Percentiles rank a stretch among this genome's conserved stretches.
Conservation (phyloP, 1,140 invertebrate genomes). For the Aplysia californica region DNA sequence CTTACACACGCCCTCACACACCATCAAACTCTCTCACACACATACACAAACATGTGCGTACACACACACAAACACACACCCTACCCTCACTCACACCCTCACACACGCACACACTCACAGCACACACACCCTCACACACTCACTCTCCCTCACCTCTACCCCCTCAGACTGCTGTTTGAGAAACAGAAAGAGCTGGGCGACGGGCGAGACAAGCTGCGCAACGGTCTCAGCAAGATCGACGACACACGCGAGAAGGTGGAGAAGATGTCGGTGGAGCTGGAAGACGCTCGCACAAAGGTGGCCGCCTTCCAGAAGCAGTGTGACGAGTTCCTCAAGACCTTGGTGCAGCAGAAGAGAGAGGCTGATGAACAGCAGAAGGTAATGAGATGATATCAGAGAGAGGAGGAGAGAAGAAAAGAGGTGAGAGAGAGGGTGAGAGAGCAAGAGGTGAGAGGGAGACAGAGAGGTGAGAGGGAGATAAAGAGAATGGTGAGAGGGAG, state of each 20-base stretch:
- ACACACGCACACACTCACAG: no score
- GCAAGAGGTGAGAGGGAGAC: background rate
- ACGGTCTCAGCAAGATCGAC: conserved; percentile 83
- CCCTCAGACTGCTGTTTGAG: conserved; percentile 75
- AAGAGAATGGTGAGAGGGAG: background rate
- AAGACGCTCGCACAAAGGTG: conserved; percentile 80
- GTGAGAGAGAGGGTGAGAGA: background rate
- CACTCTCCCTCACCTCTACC: no score
- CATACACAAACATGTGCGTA: no score
- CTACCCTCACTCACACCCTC: no score
- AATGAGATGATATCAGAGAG: background rate
- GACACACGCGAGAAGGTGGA: conserved; percentile 75
- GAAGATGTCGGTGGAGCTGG: conserved; percentile 83
- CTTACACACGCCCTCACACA: no score
- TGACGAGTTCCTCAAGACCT: conserved; percentile 80
- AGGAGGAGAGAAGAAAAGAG: background rate
- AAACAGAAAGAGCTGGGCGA: conserved; percentile 79
- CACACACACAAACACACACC: no score
- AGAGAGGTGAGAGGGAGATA: background rate
- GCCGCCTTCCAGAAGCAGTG: conserved; percentile 79
- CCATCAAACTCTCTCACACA: no score
- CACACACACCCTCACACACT: no score
- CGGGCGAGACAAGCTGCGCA: conserved; percentile 77
- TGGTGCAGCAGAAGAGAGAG: conserved; percentile 81
- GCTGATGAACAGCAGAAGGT: conserved; percentile 80